Evolutionary conservation across 2,113 vertebrate genomes (phyloP), one percentile per base, ranked within the genome.

Genomic region (Megatriorchis doriae): DNA sequence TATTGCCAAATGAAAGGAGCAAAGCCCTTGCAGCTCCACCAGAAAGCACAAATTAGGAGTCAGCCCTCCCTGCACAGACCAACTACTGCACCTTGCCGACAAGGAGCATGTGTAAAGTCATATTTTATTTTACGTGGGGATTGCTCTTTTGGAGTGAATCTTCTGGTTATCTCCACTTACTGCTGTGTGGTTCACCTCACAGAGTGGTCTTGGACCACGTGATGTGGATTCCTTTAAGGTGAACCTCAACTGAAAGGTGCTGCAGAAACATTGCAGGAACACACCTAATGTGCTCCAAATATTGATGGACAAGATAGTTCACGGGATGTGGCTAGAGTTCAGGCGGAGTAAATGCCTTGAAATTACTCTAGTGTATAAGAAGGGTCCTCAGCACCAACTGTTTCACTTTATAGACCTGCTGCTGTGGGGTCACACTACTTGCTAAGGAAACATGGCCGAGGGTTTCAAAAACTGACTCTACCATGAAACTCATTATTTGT

Each of bases 11-110:
- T 36, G 23, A 42, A 78, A 70, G 53, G 16, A 81, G 47, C 8
- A 74, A 20, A 74, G 13, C 48, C 31, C 53, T 80, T 74, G 81
- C 36, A 87, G 52, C n/a, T 89, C 38, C 78, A 25, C 31, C 73
- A 74, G 25, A n/a, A 55, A 59, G 31, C 32, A 43, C 16, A 61
- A 45, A 9, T 0, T 0, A 34, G 56, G 36, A 81, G 10, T 25
- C 27, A 59, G 11, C 7, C 8, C 14, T n/a, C 47, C 45, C 42
- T 89, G 17, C 29, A 68, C 73, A 81, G 36, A 72, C 23, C 48
- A 78, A 40, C 3, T 50, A 45, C 15, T 62, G n/a, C 25, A 43
- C 27, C 16, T 43, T 71, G 26, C 10, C 63, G 53, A 31, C 17
- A 56, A 62, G 10, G 10, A 71, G 14, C 12, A 5, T 34, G n/a